Base-by-base conservation (phyloP, 1,140 invertebrate genomes). In the Penaeus indicus region DNA sequence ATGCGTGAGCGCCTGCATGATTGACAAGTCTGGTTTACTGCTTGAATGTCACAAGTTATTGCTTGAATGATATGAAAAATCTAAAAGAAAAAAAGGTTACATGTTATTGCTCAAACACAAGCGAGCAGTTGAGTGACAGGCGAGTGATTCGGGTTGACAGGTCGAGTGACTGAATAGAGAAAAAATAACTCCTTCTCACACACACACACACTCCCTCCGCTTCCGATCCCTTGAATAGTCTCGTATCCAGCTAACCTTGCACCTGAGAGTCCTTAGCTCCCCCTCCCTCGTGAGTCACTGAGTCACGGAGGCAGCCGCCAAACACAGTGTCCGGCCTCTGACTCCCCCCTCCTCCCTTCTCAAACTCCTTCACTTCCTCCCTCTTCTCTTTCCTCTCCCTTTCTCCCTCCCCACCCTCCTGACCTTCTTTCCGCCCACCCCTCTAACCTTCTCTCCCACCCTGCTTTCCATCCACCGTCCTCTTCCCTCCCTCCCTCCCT, bases 361-460 rank as follows among this genome's bases (percentile, higher is more conserved):
- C 80, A 25, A 11, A 25, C 60, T 42, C 80, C 19, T 1, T n/a
- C 16, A 22, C 22, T 63, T 16, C 27, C n/a, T 19, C 81, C 32
- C 81, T 32, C 47, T 3, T 27, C 63, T 61, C 21, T 18, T 21
- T 22, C 38, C 61, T 19, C 47, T 47, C 81, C 32, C 80, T 60
- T 47, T 64, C 25, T 38, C 22, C 61, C 81, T 21, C 80, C 18
- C 22, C 25, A 22, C 27, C 80, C 27, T 32, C 61, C 22, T 10
- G 10, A 10, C 81, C 81, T 64, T 32, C 10, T 27, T 62, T 7
- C 19, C 62, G 13, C 11, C 81, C 32, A 42, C 38, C 19, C 81
- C 64, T 62, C 80, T 38, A 60, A 61, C 80, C 63, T 22, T 82
- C 80, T 38, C 27, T 83, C 80, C 32, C 61, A 27, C 61, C 63